A percentile compares a stretch with the other conserved stretches of the same genome.
Evolutionary conservation across 2,797 vertebrate species (phyloP).

Genomic region (Gymnothorax reevesii): DNA sequence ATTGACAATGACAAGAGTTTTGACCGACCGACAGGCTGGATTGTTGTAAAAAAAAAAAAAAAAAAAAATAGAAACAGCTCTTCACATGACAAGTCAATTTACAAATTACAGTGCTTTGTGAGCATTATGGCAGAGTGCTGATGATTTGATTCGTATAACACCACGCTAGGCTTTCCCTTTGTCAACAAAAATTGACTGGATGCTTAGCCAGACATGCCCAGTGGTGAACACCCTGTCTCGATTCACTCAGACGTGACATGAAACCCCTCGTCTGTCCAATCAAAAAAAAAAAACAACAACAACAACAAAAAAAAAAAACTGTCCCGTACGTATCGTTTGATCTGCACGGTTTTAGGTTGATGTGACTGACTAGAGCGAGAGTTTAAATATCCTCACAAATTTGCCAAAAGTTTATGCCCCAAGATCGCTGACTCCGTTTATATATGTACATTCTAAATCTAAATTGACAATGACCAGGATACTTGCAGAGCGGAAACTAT

Average conservation of each 20-base stretch:
- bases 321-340: not conserved
- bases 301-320: not conserved
- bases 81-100: no score
- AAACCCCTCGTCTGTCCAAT: not conserved
- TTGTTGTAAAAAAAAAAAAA: no score
- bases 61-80: no score
- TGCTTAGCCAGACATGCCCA: not conserved
- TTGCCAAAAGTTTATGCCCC: not conserved
- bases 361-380: not conserved
- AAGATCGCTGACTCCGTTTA: not conserved
- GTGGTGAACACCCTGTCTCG: not conserved
- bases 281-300: not conserved
- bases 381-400: not conserved
- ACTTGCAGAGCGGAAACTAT: not conserved
- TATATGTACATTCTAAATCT: not conserved
- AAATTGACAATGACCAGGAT: not conserved
- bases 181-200: constrained; percentile 5
- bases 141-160: not conserved
- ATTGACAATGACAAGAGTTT: no score
- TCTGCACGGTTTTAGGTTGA: not conserved
- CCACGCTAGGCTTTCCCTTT: not conserved
- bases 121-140: not conserved
- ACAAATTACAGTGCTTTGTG: no score
- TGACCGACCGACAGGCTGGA: no score
- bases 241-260: not conserved